Percentiles rank a stretch among this genome's conserved stretches.
Evolutionary conservation across 1,140 invertebrate species (phyloP).

Genomic region (Drosophila sturtevanti): DNA sequence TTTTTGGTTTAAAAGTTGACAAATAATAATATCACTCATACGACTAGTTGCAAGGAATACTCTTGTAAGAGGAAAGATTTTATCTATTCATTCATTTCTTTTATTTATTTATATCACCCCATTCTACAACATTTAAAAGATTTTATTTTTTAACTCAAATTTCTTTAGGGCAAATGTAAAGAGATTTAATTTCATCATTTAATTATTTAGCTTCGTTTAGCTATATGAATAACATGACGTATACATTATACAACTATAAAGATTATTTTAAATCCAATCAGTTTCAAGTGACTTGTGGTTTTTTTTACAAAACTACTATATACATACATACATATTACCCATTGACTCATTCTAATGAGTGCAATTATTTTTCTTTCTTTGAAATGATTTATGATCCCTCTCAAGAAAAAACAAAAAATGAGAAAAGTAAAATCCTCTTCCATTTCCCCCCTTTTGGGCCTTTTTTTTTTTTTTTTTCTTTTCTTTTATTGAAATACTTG

Average conservation of each 20-base stretch:
- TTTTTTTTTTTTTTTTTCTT: conserved; percentile 39
- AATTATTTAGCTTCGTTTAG: too few relatives aligned
- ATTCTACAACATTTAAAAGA: too few relatives aligned
- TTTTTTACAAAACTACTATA: conserved; percentile 16
- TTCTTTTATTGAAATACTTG: conserved; percentile 73
- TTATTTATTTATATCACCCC: too few relatives aligned
- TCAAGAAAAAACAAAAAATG: conserved; percentile 10
- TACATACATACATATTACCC: conserved; percentile 34
- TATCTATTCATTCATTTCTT: too few relatives aligned
- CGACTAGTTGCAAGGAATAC: neutral
- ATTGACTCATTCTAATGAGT: conserved; percentile 65
- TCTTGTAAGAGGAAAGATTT: too few relatives aligned
- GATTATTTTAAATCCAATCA: too few relatives aligned
- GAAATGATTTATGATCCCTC: conserved; percentile 69
- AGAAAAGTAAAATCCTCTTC: conserved; percentile 4
- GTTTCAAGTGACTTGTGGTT: too few relatives aligned
- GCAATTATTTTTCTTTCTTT: conserved; percentile 19
- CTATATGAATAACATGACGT: neutral
- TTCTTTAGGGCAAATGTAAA: too few relatives aligned
- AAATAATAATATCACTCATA: neutral
- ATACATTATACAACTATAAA: too few relatives aligned
- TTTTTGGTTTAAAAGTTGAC: too few relatives aligned
- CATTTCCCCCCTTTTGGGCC: conserved; percentile 9
- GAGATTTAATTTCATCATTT: too few relatives aligned
- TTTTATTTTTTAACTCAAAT: too few relatives aligned